phyloP scores from a whole-genome alignment of 2,888 invertebrate genomes.

The Netelia fuscicornis region DNA sequence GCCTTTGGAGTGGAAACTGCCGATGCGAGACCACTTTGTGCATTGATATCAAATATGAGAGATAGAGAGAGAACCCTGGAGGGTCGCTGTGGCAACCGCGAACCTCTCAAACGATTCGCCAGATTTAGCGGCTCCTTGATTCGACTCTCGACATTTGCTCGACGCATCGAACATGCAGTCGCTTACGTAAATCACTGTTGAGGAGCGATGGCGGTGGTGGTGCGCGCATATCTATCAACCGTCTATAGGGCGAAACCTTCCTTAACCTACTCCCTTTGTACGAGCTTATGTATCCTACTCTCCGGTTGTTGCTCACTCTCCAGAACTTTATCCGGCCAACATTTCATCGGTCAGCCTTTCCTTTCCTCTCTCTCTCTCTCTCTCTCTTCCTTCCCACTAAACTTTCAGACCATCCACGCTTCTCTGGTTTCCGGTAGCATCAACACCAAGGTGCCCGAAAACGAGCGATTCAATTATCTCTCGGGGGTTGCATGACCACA shows the following conservation, averaged over 20 bases:
- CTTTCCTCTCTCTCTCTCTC: neutral
- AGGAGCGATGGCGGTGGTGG: too few relatives aligned
- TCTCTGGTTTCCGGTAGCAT: slow-evolving; percentile 57
- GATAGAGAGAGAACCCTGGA: too few relatives aligned
- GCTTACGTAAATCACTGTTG: too few relatives aligned
- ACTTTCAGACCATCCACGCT: slow-evolving; percentile 35
- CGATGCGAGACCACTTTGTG: slow-evolving; percentile 14
- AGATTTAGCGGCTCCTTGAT: too few relatives aligned
- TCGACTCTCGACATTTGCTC: too few relatives aligned
- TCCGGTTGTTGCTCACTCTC: too few relatives aligned
- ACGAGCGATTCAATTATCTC: slow-evolving; percentile 79
- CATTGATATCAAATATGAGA: neutral
- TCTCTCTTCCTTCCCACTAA: neutral
- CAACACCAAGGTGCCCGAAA: slow-evolving; percentile 74
- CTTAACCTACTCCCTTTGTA: too few relatives aligned
- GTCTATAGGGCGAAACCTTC: too few relatives aligned
- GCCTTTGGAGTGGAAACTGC: slow-evolving; percentile 11
- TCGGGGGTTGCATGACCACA: slow-evolving; percentile 13
- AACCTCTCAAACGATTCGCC: neutral
- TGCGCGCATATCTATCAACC: too few relatives aligned
- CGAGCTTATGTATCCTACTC: too few relatives aligned
- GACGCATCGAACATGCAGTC: too few relatives aligned
- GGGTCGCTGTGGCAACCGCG: neutral
- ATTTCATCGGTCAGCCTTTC: slow-evolving; percentile 3
- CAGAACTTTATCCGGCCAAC: slow-evolving; percentile 34